A percentile compares a stretch with the other conserved stretches of the same genome.
phyloP scores from a whole-genome alignment of 2,797 vertebrate species.

The Spondyliosoma cantharus region DNA sequence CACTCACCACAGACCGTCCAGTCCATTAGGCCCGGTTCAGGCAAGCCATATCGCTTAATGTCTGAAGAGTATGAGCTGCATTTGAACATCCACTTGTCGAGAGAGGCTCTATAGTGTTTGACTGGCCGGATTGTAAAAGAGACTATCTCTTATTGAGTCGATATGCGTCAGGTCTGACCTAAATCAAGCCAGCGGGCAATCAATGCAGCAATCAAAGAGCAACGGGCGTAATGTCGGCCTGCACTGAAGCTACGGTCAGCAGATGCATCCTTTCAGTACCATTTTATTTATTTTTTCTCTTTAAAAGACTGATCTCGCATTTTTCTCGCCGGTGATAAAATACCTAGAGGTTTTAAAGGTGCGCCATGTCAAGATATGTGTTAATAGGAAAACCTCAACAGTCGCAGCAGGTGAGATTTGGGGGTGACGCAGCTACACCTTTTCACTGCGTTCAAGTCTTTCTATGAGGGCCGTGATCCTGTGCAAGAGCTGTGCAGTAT shows the following conservation, averaged over 20 bases:
- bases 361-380: neutral
- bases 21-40: constrained; percentile 27
- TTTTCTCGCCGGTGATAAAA: neutral
- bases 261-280: neutral
- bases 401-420: neutral
- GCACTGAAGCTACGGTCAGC: neutral
- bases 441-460: neutral
- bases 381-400: neutral
- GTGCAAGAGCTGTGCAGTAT: neutral
- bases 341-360: neutral
- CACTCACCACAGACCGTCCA: constrained; percentile 66
- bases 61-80: constrained; percentile 17
- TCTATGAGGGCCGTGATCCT: neutral
- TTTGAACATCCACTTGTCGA: constrained; percentile 47
- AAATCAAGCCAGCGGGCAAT: constrained; percentile 65
- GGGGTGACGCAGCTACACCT: neutral
- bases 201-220: constrained; percentile 63
- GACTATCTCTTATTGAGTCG: constrained; percentile 46
- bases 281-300: neutral
- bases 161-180: constrained; percentile 75
- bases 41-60: constrained; percentile 8
- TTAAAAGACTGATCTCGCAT: neutral
- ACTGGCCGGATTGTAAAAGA: constrained; percentile 28
- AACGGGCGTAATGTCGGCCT: neutral
- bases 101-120: constrained; percentile 11